Conservation (phyloP, 2,113 vertebrate genomes). For the Nestor notabilis region DNA sequence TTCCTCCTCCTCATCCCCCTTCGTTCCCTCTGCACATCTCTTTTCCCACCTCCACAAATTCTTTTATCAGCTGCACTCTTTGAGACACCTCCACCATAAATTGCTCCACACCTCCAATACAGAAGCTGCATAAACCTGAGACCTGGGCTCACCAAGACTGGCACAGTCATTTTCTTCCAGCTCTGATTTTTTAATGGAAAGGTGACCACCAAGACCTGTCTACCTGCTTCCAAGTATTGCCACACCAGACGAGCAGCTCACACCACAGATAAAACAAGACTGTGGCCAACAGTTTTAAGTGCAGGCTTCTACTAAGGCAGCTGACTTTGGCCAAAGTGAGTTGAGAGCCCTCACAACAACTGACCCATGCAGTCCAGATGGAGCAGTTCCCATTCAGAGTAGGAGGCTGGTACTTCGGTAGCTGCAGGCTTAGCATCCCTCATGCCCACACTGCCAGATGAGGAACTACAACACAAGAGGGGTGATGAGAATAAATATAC, state of each 20-base stretch:
- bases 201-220: not conserved
- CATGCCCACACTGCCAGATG: not conserved
- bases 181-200: not conserved
- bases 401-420: not conserved
- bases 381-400: not conserved
- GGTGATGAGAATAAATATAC: not conserved
- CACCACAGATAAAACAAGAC: not conserved
- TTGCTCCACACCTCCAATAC: not conserved
- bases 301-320: no score
- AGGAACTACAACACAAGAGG: not conserved
- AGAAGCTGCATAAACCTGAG: not conserved
- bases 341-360: not conserved
- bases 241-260: not conserved
- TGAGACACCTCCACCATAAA: not conserved
- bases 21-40: accelerated
- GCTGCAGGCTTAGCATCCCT: not conserved
- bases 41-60: not conserved
- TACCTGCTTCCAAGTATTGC: not conserved
- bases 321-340: not conserved
- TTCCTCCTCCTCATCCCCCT: not conserved
- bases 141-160: not conserved
- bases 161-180: not conserved
- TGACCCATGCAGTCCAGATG: accelerated
- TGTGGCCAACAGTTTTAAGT: not conserved
- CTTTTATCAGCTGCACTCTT: not conserved